Percentiles rank a stretch among this genome's conserved stretches.
phyloP scores from a whole-genome alignment of 2,113 vertebrate genomes.

The Dasyurus viverrinus region DNA sequence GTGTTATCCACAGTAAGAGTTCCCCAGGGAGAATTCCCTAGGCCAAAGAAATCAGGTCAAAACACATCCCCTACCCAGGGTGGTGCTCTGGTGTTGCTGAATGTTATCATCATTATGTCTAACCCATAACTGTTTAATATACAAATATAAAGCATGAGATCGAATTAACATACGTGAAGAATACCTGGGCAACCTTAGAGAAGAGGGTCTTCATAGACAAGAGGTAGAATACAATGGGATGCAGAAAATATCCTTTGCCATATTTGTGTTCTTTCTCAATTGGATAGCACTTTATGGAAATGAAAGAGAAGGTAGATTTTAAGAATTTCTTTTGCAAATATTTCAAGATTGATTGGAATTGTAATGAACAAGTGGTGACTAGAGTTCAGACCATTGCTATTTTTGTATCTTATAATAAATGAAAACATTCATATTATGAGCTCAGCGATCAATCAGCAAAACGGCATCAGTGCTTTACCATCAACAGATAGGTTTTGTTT shows the following conservation, averaged over 20 bases:
- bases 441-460: neutral
- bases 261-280: neutral
- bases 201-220: neutral
- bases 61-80: neutral
- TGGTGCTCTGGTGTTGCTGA: neutral
- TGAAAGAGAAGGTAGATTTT: neutral
- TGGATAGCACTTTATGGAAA: neutral
- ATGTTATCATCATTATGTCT: neutral
- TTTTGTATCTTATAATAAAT: neutral
- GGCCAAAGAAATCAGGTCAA: neutral
- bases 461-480: neutral
- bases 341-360: neutral
- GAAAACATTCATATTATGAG: neutral
- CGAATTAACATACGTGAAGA: neutral
- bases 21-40: neutral
- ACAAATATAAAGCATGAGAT: neutral
- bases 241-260: neutral
- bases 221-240: neutral
- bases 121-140: neutral
- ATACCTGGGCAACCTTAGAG: neutral
- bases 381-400: neutral
- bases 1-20: neutral
- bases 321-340: neutral
- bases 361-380: neutral
- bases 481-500: neutral